phyloP scores from a whole-genome alignment of 2,888 invertebrate species.

The Dasypolia templi region DNA sequence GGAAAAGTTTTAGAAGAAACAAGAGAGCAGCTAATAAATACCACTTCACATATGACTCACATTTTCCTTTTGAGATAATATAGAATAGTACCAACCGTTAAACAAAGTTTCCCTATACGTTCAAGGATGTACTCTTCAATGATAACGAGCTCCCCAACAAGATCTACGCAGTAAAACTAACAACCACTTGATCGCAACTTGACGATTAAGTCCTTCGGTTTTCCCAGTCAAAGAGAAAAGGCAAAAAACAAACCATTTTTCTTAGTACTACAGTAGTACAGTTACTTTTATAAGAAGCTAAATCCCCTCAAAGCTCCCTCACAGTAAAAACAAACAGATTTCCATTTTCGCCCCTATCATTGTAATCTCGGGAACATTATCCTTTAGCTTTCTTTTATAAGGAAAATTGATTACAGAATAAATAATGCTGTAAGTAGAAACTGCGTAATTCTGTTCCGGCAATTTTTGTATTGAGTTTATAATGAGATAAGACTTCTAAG shows the following conservation, averaged over 20 bases:
- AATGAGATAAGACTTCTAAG: neutral
- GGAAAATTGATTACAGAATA: constrained; percentile 49
- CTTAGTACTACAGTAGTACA: too few relatives aligned
- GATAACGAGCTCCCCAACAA: constrained; percentile 11
- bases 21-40: neutral
- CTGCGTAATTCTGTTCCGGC: constrained; percentile 15
- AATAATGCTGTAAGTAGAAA: constrained; percentile 25
- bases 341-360: constrained; percentile 57
- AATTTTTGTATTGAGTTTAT: constrained; percentile 23
- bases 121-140: constrained; percentile 19
- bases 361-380: constrained; percentile 51
- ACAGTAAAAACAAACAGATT: constrained; percentile 54
- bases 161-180: constrained; percentile 22
- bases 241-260: constrained; percentile 47
- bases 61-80: constrained; percentile 8
- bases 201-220: constrained; percentile 16
- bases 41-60: neutral
- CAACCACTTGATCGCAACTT: constrained; percentile 37
- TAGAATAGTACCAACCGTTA: neutral
- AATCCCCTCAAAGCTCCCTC: constrained; percentile 43
- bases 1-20: neutral
- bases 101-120: neutral
- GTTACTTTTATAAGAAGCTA: constrained; percentile 48
- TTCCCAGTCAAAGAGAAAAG: constrained; percentile 31
- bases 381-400: constrained; percentile 42